phyloP scores from a whole-genome alignment of 2,113 vertebrate genomes.

The Stomatorhinus ivindoensis region DNA sequence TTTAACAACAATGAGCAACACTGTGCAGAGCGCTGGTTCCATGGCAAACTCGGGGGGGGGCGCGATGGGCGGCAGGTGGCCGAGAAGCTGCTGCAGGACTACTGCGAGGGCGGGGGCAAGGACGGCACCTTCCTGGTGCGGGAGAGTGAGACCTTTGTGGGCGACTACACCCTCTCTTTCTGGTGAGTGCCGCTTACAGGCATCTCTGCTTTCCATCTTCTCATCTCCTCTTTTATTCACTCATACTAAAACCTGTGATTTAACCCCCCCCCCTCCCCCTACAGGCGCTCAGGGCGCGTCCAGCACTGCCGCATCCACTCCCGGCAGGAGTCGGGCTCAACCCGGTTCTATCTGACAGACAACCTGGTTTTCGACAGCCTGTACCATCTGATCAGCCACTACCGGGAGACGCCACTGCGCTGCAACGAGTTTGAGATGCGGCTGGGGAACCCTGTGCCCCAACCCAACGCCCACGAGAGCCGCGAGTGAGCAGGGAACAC shows the following conservation, averaged over 20 bases:
- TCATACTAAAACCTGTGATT: not conserved
- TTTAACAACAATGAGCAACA: slow-evolving; percentile 80
- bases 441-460: slow-evolving; percentile 69
- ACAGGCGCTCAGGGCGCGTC: slow-evolving; percentile 72
- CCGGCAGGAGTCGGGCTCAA: slow-evolving; percentile 67
- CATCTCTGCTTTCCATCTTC: not conserved
- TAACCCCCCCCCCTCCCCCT: not conserved
- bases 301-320: slow-evolving; percentile 82
- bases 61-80: slow-evolving; percentile 75
- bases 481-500: slow-evolving; percentile 60
- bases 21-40: slow-evolving; percentile 78
- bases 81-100: slow-evolving; percentile 76
- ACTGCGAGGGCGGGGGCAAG: slow-evolving; percentile 74
- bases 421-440: slow-evolving; percentile 83
- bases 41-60: slow-evolving; percentile 74
- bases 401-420: slow-evolving; percentile 74
- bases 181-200: slow-evolving; percentile 53
- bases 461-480: slow-evolving; percentile 79
- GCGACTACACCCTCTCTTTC: slow-evolving; percentile 80
- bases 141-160: slow-evolving; percentile 80
- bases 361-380: slow-evolving; percentile 82
- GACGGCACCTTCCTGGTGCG: slow-evolving; percentile 78
- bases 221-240: not conserved
- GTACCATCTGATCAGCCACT: slow-evolving; percentile 77
- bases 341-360: slow-evolving; percentile 77